phyloP scores from a whole-genome alignment of 2,113 vertebrate genomes.

The Melanostigma gelatinosum region DNA sequence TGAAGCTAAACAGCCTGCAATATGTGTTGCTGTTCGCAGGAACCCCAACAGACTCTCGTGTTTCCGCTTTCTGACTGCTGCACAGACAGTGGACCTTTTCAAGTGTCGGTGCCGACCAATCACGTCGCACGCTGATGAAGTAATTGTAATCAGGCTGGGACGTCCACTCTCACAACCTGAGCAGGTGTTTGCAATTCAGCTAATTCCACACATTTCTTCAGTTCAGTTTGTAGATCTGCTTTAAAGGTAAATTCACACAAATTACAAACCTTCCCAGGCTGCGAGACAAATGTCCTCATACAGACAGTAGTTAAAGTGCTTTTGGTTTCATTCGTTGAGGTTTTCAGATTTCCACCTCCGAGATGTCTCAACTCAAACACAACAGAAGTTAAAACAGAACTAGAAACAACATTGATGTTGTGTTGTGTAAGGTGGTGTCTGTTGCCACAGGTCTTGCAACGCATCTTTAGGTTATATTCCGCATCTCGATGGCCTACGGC shows the following conservation, averaged over 20 bases:
- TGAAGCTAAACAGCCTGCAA: neutral
- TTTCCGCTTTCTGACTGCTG: neutral
- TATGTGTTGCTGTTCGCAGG: fast-evolving
- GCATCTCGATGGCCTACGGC: too few relatives aligned
- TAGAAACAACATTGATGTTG: too few relatives aligned
- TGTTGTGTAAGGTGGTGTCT: too few relatives aligned
- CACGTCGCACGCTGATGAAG: neutral
- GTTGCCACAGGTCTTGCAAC: too few relatives aligned
- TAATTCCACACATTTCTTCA: neutral
- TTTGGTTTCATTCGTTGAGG: neutral
- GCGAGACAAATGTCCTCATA: neutral
- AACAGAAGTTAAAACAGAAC: too few relatives aligned
- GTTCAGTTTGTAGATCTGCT: neutral
- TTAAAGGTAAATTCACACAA: neutral
- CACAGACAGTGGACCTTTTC: neutral
- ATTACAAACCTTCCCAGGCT: neutral
- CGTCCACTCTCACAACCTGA: neutral
- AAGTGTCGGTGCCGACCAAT: neutral
- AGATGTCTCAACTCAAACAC: too few relatives aligned
- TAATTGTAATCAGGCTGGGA: slow-evolving; percentile 7
- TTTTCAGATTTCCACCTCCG: too few relatives aligned
- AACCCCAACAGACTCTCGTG: neutral
- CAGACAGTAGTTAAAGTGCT: neutral
- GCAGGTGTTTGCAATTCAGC: slow-evolving; percentile 16
- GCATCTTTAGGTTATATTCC: too few relatives aligned